Base-by-base conservation (phyloP, 2,888 invertebrate genomes). In the Beris morrisii region DNA sequence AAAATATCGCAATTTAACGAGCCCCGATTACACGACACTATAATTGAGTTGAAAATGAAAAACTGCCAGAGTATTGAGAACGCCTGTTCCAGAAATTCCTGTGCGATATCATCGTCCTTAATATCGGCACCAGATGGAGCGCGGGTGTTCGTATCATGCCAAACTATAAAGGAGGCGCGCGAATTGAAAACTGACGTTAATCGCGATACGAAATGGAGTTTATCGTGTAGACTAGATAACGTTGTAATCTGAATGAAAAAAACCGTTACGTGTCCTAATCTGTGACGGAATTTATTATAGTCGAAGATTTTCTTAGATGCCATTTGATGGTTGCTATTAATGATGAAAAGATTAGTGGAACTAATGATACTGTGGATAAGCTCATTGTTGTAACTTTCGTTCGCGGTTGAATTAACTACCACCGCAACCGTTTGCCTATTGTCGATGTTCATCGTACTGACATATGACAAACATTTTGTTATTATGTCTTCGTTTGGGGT, bases 21-120 rank as follows among this genome's bases (percentile, higher is more conserved):
- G n/a, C 28, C 31, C 12, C 44, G n/a, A 50, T 55, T 30, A 43
- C 67, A 67, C 15, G 52, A 15, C n/a, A 68, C 53, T 15, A 68
- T 52, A 9, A 68, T 52, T 22, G 55, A 44, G 56, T 68, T 68
- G 55, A 54, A 68, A 46, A 68, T 65, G 54, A 57, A 63, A 65
- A 56, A 68, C 13, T 63, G 31, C 68, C 68, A 68, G 12, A 68
- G 54, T 15, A 54, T 52, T 5, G 55, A 44, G 54, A 56, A 56
- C 6, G 30, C 50, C n/a, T 48, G 32, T 52, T 32, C 11, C 46
- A 64, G 43, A 38, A 52, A 32, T 12, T 28, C 9, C 38, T 38
- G 12, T 22, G 12, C 44, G n/a, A 28, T 54, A 15, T 45, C 43
- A 15, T 38, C 15, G 22, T 65, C 38, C 22, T 9, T 32, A 6